Evolutionary conservation across 2,797 vertebrate species (phyloP), one percentile per base, ranked within the genome.

Genomic region (Aeoliscus strigatus): DNA sequence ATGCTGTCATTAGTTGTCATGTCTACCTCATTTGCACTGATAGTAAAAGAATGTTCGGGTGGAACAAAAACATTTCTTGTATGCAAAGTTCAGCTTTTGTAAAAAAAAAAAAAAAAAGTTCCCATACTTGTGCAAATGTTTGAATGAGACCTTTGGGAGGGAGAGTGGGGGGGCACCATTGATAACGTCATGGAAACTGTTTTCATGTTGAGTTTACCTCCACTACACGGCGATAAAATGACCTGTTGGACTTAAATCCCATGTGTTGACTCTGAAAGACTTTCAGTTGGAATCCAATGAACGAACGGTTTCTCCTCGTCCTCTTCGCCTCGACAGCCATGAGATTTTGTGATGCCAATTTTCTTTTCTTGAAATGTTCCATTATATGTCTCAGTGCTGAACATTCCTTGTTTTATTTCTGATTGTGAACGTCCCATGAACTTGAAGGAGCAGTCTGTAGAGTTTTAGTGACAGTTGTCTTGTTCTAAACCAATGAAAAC

Each of bases 1-100:
- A 62, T 51, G 60, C 63, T 53, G 55, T 53, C 49, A 51, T 43
- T 32, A 21, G 45, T 53, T 39, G 68, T 76, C 76, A 51, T 18
- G 66, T 63, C 80, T 78, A 80, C 80, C 80, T 82, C 77, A 72
- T 82, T 75, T 80, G 75, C 75, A 73, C 73, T 77, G 74, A 74
- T 66, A 39, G 70, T 66, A 34, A 61, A 71, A 49, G 68, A 77
- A 80, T 71, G 75, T 76, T 46, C 42, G 29, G 40, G 51, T 47
- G 51, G 36, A 17, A 37, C 21, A 35, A 7, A 27, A 11, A 35
- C 10, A 36, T 23, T 41, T 40, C 26, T 23, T 6, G 13, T 34
- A 10, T 37, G 34, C 39, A 34, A 26, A 57, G 26, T 48, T 37
- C 18, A 18, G 41, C 25, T 57, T 44, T 39, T 40, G 17, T 16